Conservation (phyloP, 2,113 vertebrate species). For the Hassar affinis region DNA sequence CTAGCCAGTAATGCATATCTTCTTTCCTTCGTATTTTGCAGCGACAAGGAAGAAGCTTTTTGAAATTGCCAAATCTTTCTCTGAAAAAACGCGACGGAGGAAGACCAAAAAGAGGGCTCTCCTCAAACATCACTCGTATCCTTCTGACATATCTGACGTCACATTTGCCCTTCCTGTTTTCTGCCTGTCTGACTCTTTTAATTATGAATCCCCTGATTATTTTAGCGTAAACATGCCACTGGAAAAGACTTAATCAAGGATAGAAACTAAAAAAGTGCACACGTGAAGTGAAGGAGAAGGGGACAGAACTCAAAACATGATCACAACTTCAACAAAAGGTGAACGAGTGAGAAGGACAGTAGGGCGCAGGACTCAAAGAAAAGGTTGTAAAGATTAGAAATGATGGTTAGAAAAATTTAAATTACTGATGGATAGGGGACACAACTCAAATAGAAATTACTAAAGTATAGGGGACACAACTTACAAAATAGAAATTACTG, state of each 20-base stretch:
- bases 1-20: background rate
- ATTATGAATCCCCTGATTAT: background rate
- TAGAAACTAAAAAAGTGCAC: background rate
- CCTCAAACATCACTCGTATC: conserved; percentile 93
- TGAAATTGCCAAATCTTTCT: conserved; percentile 93
- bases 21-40: conserved; percentile 55
- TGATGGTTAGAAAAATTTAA: no score
- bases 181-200: background rate
- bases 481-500: no score
- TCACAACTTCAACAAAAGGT: no score
- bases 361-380: background rate
- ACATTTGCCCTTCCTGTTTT: background rate
- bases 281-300: background rate
- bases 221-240: background rate
- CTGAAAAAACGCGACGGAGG: conserved; percentile 91
- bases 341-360: no score
- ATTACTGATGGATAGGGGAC: no score
- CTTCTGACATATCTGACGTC: conserved; percentile 56
- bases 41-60: conserved; percentile 95
- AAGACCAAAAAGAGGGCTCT: conserved; percentile 87
- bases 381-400: no score
- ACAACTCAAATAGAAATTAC: no score
- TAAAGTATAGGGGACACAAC: no score
- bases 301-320: background rate
- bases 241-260: background rate